Conservation (phyloP, 2,888 invertebrate species). For the Pasiphila rectangulata region DNA sequence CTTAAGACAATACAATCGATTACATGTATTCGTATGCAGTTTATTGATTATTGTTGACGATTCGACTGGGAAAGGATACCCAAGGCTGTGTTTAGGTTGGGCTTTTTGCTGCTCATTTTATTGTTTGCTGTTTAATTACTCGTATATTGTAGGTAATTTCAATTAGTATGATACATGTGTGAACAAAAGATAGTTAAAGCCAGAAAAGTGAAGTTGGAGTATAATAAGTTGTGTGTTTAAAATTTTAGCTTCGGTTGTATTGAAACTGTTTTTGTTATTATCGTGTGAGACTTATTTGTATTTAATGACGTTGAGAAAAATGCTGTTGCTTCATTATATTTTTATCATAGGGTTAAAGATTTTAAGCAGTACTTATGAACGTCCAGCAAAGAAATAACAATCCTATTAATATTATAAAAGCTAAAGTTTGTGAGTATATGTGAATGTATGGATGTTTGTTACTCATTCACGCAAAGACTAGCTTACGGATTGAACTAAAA, state of each 20-base stretch:
- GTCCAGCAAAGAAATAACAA: too few species aligned
- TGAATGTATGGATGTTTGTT: too few species aligned
- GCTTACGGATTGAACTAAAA: too few species aligned
- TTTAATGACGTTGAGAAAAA: too few species aligned
- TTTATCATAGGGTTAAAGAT: too few species aligned
- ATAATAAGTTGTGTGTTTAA: too few species aligned
- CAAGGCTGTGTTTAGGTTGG: constrained; percentile 53
- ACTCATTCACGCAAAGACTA: too few species aligned
- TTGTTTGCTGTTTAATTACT: constrained; percentile 20
- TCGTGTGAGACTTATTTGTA: too few species aligned
- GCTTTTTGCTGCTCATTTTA: constrained; percentile 38
- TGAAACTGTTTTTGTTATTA: neutral
- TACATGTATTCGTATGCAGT: constrained; percentile 66
- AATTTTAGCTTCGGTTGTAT: neutral
- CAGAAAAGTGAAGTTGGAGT: neutral
- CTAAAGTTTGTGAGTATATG: too few species aligned
- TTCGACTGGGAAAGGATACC: constrained; percentile 64
- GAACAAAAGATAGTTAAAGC: constrained; percentile 1
- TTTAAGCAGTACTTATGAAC: too few species aligned
- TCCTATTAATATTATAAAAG: too few species aligned
- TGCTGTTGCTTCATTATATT: too few species aligned
- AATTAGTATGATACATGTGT: constrained; percentile 1
- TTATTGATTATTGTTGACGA: constrained; percentile 74
- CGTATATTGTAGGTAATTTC: constrained; percentile 3
- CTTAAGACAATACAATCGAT: constrained; percentile 73